phyloP scores from a whole-genome alignment of 2,888 invertebrate genomes.

The Hymenopus coronatus region DNA sequence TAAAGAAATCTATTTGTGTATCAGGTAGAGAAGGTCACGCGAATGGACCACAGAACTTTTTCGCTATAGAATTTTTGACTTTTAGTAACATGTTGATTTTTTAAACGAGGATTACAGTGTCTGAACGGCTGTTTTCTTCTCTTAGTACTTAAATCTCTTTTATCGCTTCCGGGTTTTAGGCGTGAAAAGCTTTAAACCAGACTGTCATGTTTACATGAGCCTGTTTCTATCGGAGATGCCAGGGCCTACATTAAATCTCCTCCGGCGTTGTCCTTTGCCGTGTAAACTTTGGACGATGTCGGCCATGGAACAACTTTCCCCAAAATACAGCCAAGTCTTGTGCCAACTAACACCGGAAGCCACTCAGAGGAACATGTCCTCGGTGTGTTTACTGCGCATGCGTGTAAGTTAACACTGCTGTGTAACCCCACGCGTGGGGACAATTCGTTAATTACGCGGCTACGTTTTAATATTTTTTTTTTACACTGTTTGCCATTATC shows the following conservation, averaged over 20 bases:
- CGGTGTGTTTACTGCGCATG: neutral
- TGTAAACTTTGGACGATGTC: neutral
- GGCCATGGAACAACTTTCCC: neutral
- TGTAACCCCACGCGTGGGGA: neutral
- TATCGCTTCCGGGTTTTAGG: no score
- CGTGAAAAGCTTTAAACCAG: neutral
- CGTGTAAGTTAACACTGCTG: neutral
- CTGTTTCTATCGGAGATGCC: neutral
- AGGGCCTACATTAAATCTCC: neutral
- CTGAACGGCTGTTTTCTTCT: no score
- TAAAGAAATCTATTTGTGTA: no score
- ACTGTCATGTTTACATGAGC: neutral
- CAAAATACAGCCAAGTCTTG: neutral
- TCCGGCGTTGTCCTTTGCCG: neutral
- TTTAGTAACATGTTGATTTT: no score
- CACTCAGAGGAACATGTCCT: neutral
- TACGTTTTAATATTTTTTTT: neutral
- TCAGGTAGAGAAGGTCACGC: no score
- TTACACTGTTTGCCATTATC: neutral
- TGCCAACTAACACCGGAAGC: neutral
- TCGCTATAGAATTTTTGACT: no score
- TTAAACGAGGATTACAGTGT: no score
- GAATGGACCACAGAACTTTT: no score
- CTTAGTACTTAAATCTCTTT: no score
- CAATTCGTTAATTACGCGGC: neutral